Percentiles rank a stretch among this genome's conserved stretches.
These are phyloP conservation scores for Caenorhabditis latens DNA, from an alignment of 1,140 invertebrate genomes.

Conservation along the genomic window DNA sequence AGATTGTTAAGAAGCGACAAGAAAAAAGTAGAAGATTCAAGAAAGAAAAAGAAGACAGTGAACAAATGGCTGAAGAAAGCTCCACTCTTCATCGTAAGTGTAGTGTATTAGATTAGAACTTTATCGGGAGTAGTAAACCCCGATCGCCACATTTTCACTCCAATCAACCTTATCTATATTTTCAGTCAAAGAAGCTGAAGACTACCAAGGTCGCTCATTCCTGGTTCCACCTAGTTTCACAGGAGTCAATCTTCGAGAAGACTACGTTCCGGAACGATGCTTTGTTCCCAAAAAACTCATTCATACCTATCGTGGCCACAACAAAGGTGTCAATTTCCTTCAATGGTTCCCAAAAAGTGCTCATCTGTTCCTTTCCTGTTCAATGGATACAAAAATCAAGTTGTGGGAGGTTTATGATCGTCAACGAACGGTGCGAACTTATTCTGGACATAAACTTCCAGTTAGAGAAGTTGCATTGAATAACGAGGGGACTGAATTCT, in stretches of 20 bases:
- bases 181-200: constrained; percentile 90
- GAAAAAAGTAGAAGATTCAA: constrained; percentile 70
- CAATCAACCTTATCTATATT: constrained; percentile 71
- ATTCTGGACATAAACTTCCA: constrained; percentile 95
- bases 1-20: constrained; percentile 83
- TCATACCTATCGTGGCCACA: constrained; percentile 96
- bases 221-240: constrained; percentile 93
- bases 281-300: constrained; percentile 97
- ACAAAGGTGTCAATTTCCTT: constrained; percentile 95
- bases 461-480: constrained; percentile 97
- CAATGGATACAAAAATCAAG: constrained; percentile 92
- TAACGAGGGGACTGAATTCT: constrained; percentile 90
- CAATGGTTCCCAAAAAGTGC: constrained; percentile 94
- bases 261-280: constrained; percentile 88
- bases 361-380: constrained; percentile 92
- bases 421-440: constrained; percentile 92
- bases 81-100: constrained; percentile 90
- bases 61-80: constrained; percentile 85
- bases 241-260: constrained; percentile 92
- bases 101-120: background rate
- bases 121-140: too few species aligned
- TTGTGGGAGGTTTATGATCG: constrained; percentile 99
- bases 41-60: constrained; percentile 69
- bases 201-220: constrained; percentile 97
- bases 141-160: background rate